Evolutionary conservation across 2,888 invertebrate genomes (phyloP), one percentile per base, ranked within the genome.

Genomic region (Lissocephala sabroskyi): DNA sequence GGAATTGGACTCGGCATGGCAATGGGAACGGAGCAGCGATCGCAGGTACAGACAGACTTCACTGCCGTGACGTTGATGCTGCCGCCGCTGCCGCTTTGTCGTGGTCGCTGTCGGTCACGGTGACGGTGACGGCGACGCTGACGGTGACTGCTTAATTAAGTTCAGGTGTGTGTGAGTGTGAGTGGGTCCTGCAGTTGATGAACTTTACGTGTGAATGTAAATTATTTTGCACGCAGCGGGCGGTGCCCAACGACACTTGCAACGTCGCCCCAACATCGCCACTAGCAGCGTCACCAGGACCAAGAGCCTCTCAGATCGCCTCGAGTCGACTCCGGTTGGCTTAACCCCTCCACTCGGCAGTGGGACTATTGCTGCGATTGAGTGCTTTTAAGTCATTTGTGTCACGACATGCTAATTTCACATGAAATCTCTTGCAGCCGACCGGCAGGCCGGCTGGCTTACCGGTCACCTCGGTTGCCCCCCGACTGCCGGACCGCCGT

Each of bases 351-450:
- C 30, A 7, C 26, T 36, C 19, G 28, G 30, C 30, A 17, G 19
- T 18, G 19, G 16, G 26, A 16, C 30, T 40, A 39, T 75, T 54
- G 63, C 60, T 70, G 78, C 78, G 79, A 73, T 73, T 73, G 79
- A 73, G 79, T 73, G 73, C 75, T 79, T 73, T 73, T 74, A 78
- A 79, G 74, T 79, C 74, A 77, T 78, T 79, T 79, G 74, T 79
- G 75, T 79, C 80, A 75, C 80, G 75, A 75, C 75, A 75, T 75
- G 75, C 75, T 75, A 75, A 79, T 75, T 75, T 79, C 80, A 73
- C 79, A 75, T 79, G 80, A 79, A 75, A 71, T 77, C 79, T 68
- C 68, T 78, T 76, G 76, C 73, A 74, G 79, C 33, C 33, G 26
- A 43, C 43, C 35, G 33, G 40, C 40, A 29, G 17, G 41, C 29